A percentile compares a stretch with the other conserved stretches of the same genome.
Evolutionary conservation across 2,797 vertebrate species (phyloP).

Genomic region (Margarornis squamiger): DNA sequence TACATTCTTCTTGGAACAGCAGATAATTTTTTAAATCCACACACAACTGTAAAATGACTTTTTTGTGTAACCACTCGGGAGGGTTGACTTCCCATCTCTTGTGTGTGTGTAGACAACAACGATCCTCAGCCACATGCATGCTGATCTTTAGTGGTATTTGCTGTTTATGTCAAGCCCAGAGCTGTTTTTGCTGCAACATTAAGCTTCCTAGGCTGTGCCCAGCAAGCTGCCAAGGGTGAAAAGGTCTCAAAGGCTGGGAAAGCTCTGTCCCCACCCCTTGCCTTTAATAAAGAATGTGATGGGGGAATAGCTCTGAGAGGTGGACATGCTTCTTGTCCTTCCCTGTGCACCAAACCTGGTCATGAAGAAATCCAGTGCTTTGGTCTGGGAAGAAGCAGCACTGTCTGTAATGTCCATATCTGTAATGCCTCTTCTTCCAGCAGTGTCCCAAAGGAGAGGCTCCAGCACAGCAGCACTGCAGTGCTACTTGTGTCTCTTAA

Average conservation of each 20-base stretch:
- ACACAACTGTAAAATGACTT: not conserved
- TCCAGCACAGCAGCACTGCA: not conserved
- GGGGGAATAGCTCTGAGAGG: not conserved
- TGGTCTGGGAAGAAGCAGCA: fast-evolving
- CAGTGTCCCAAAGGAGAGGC: not conserved
- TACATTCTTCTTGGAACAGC: not conserved
- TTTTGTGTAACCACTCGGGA: not conserved
- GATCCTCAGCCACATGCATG: not conserved
- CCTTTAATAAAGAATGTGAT: not conserved
- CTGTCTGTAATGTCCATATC: not conserved
- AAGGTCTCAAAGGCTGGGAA: not conserved
- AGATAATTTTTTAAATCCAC: not conserved
- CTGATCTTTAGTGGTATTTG: not conserved
- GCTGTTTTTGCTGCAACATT: not conserved
- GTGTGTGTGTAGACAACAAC: not conserved
- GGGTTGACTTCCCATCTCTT: not conserved
- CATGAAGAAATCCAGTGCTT: not conserved
- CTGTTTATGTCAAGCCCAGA: not conserved
- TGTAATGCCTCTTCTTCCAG: not conserved
- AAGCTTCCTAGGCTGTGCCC: not conserved
- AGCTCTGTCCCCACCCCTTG: not conserved
- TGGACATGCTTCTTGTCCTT: not conserved
- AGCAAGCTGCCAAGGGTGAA: not conserved
- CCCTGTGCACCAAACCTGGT: not conserved
- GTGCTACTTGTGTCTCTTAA: not conserved